A percentile compares a stretch with the other conserved stretches of the same genome.
Evolutionary conservation across 2,797 vertebrate species (phyloP).

Genomic region (Gadopsis marmoratus): DNA sequence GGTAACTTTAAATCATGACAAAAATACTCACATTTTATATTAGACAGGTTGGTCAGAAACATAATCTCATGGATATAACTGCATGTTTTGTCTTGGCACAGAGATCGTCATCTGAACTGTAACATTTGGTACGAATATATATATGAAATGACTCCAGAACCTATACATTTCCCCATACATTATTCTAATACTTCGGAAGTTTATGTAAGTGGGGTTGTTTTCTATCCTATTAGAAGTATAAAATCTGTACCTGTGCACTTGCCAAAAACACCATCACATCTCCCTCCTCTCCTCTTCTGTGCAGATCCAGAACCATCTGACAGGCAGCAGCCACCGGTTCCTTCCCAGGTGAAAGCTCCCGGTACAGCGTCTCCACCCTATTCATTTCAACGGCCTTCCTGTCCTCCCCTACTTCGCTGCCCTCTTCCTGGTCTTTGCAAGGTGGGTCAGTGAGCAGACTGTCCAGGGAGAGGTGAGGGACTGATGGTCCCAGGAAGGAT

Average conservation of each 20-base stretch:
- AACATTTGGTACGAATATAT: neutral
- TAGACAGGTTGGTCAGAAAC: neutral
- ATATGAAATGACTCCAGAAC: neutral
- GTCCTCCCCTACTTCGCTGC: neutral
- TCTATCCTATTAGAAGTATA: neutral
- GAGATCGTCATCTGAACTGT: neutral
- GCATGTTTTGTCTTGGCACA: neutral
- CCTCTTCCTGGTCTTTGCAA: neutral
- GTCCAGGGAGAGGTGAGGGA: conserved; percentile 84
- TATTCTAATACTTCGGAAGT: neutral
- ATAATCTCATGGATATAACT: neutral
- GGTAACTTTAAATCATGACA: too few species aligned
- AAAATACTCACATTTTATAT: neutral
- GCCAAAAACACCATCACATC: conserved; percentile 92
- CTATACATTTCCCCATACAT: neutral
- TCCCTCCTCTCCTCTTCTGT: conserved; percentile 87
- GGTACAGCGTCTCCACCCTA: conserved; percentile 80
- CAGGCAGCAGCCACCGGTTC: conserved; percentile 83
- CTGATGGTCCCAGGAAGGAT: conserved; percentile 85
- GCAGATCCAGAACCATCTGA: conserved; percentile 91
- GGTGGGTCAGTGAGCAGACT: conserved; percentile 1
- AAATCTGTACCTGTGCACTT: conserved; percentile 88
- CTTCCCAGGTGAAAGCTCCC: conserved; percentile 75
- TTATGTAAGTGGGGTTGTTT: neutral
- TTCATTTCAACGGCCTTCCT: neutral